Evolutionary conservation across 2,888 invertebrate genomes (phyloP), one percentile per base, ranked within the genome.

Genomic region (Lottia gigantea): DNA sequence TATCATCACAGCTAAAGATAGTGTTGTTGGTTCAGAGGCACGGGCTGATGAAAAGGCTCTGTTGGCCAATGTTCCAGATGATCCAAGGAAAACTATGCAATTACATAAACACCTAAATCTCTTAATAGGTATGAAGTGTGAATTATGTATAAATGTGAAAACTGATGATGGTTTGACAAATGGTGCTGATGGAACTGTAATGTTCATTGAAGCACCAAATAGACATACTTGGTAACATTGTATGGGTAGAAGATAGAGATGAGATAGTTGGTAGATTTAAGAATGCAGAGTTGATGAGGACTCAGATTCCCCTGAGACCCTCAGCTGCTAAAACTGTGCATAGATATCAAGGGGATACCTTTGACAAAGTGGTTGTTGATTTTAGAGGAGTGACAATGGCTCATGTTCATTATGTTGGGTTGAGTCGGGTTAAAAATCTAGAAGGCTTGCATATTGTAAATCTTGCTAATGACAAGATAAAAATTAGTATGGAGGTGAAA

Each of bases 321-420:
- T 47, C 72, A 14, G 64, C 64, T 67, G 74, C 70, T 15, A 73
- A 71, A 67, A 72, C 72, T 16, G 45, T 73, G 16, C 72, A 72
- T 45, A 62, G 64, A 66, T 62, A 68, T 23, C 72, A 74, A 40
- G 74, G 74, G n/a, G 63, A 68, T 63, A 74, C 74, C 19, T n/a
- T 71, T 0, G 3, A 12, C 26, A 4, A 49, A 49, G 67, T 67
- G 46, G 71, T 66, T 23, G 64, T 71, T n/a, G 65, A 74, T 16
- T 23, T 73, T 7, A 31, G 61, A 46, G n/a, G 31, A 23, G 15
- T n/a, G 11, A 73, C 66, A 49, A 40, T 46, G 23, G 49, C 15
- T 26, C 74, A 74, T n/a, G n/a, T n/a, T n/a, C n/a, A n/a, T 71
- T 74, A 74, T 73, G 71, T 71, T 55, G 73, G 68, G 31, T 64